phyloP scores from a whole-genome alignment of 2,797 vertebrate genomes.

The Mormyrus proboscirostris region DNA sequence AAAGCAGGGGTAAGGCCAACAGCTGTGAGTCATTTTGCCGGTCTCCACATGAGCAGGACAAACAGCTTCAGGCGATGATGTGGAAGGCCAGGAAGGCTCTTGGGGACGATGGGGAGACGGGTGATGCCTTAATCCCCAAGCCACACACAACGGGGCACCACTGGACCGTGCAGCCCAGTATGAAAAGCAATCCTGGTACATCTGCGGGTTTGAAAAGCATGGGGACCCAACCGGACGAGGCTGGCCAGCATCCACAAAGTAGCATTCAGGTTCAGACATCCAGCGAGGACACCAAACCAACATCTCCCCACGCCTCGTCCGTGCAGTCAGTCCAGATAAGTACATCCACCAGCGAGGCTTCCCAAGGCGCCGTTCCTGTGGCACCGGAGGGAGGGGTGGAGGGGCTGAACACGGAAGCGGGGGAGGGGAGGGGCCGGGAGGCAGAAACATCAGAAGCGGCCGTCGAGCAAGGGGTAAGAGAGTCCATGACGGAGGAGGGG shows the following conservation, averaged over 20 bases:
- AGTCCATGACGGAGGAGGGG: constrained; percentile 44
- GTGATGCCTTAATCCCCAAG: constrained; percentile 26
- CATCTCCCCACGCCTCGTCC: constrained; percentile 27
- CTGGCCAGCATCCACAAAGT: background rate
- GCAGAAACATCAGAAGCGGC: background rate
- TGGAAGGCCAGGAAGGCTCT: constrained; percentile 52
- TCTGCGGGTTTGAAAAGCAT: constrained; percentile 40
- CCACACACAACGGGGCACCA: constrained; percentile 23
- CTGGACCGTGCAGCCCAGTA: constrained; percentile 32
- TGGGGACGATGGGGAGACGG: constrained; percentile 39
- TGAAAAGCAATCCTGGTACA: constrained; percentile 28
- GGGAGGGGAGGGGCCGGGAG: constrained; percentile 19
- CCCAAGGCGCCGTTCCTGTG: background rate
- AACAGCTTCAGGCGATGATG: constrained; percentile 52
- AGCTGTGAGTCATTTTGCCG: constrained; percentile 27
- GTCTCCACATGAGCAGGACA: constrained; percentile 28
- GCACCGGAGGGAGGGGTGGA: constrained; percentile 20
- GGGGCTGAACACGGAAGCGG: constrained; percentile 11
- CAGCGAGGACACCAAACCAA: background rate
- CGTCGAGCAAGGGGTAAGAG: background rate
- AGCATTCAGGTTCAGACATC: background rate
- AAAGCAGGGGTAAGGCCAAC: constrained; percentile 30
- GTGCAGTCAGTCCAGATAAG: constrained; percentile 63
- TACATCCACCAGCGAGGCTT: constrained; percentile 52
- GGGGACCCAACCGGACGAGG: constrained; percentile 25